Conservation (phyloP, 2,888 invertebrate species). For the Apeira syringaria region DNA sequence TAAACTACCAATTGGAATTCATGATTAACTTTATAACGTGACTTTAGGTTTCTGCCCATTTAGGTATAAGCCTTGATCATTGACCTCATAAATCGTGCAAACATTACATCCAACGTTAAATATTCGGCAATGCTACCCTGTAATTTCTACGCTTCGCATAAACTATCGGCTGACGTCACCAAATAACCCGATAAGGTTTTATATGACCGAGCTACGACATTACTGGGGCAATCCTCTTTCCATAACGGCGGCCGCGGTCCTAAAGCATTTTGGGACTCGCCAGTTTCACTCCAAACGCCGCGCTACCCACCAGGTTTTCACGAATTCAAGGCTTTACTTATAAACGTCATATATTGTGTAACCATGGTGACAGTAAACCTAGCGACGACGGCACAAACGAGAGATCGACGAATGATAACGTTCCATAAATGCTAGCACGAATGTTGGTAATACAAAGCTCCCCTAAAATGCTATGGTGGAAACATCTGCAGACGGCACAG, state of each 20-base stretch:
- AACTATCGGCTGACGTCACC: conserved; percentile 63
- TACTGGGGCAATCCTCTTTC: conserved; percentile 59
- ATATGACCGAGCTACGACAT: conserved; percentile 60
- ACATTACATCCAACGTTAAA: conserved; percentile 37
- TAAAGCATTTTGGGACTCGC: conserved; percentile 59
- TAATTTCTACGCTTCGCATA: conserved; percentile 45
- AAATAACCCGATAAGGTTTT: conserved; percentile 64
- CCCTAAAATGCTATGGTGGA: conserved; percentile 79
- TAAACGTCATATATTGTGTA: conserved; percentile 49
- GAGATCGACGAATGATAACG: conserved; percentile 47
- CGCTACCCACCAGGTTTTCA: conserved; percentile 51
- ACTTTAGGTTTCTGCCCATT: conserved; percentile 26
- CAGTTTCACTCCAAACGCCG: conserved; percentile 70
- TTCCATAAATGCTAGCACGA: conserved; percentile 43
- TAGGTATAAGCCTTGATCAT: conserved; percentile 33
- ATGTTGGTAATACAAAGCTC: conserved; percentile 40
- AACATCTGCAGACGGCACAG: conserved; percentile 67
- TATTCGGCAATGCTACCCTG: conserved; percentile 37
- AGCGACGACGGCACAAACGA: conserved; percentile 39
- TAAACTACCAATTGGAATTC: conserved; percentile 11
- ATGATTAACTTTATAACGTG: conserved; percentile 13
- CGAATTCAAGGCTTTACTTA: conserved; percentile 21
- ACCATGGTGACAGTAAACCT: conserved; percentile 64
- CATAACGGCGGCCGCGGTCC: conserved; percentile 60
- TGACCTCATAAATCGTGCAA: conserved; percentile 31